A percentile compares a stretch with the other conserved stretches of the same genome.
Conservation (phyloP, 2,797 vertebrate species). For the Sebastes dallii region DNA sequence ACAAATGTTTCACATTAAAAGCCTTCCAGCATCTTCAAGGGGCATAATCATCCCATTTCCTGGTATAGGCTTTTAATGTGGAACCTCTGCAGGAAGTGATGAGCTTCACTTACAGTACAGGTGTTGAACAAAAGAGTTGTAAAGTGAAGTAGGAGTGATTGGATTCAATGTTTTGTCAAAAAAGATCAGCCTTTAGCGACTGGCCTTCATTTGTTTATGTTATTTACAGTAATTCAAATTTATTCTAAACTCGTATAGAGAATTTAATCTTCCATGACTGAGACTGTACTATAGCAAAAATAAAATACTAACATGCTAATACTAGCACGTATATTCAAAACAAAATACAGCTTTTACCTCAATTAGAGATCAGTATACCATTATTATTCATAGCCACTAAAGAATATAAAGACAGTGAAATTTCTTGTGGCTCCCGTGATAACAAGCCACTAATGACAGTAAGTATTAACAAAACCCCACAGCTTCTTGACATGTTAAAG, state of each 20-base stretch:
- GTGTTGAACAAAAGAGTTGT: background rate
- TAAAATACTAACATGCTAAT: background rate
- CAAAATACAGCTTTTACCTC: background rate
- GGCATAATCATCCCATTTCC: background rate
- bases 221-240: background rate
- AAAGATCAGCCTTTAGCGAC: background rate
- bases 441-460: constrained; percentile 51
- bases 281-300: background rate
- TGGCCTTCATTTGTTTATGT: background rate
- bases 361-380: constrained; percentile 10
- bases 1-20: constrained; percentile 24
- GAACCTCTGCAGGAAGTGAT: background rate
- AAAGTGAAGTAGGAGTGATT: background rate
- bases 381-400: constrained; percentile 34
- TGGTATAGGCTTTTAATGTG: background rate
- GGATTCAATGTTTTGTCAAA: background rate
- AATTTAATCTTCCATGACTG: background rate
- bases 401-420: constrained; percentile 37
- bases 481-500: constrained; percentile 37
- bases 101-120: background rate
- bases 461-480: constrained; percentile 42
- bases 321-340: background rate
- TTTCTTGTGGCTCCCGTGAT: constrained; percentile 36
- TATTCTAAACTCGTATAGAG: background rate
- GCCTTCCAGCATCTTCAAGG: background rate